Conservation (phyloP, 2,797 vertebrate genomes). For the Phataginus tricuspis region DNA sequence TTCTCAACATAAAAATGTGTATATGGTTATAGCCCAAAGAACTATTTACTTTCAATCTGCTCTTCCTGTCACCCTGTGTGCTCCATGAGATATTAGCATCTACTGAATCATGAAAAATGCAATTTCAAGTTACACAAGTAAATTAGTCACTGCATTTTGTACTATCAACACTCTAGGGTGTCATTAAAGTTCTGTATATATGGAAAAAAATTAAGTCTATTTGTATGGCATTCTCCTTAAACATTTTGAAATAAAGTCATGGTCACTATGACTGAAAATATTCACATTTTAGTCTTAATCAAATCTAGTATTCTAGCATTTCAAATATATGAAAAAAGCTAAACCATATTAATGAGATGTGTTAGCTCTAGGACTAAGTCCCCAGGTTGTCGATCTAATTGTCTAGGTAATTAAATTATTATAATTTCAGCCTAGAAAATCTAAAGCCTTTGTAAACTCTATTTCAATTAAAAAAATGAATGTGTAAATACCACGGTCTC, state of each 20-base stretch:
- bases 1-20: constrained; percentile 28
- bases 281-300: not conserved
- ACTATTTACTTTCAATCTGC: constrained; percentile 53
- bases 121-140: constrained; percentile 49
- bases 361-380: not conserved
- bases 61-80: constrained; percentile 45
- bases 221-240: not conserved
- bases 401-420: not conserved
- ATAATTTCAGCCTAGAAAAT: not conserved
- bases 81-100: constrained; percentile 23
- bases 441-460: constrained; percentile 9
- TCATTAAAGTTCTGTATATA: not conserved
- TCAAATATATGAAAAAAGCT: not conserved
- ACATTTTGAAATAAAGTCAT: constrained; percentile 19
- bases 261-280: not conserved
- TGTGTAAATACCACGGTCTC: constrained; percentile 6
- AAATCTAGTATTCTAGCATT: not conserved
- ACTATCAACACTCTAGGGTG: not conserved
- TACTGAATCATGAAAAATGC: constrained; percentile 23
- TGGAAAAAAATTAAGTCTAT: constrained; percentile 18
- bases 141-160: constrained; percentile 37
- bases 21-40: constrained; percentile 35
- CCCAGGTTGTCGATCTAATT: not conserved
- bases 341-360: not conserved
- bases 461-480: not conserved